These are phyloP conservation scores for Chlorocebus sabaeus DNA, from an alignment of 2,113 vertebrate genomes.

Conservation along the genomic window DNA sequence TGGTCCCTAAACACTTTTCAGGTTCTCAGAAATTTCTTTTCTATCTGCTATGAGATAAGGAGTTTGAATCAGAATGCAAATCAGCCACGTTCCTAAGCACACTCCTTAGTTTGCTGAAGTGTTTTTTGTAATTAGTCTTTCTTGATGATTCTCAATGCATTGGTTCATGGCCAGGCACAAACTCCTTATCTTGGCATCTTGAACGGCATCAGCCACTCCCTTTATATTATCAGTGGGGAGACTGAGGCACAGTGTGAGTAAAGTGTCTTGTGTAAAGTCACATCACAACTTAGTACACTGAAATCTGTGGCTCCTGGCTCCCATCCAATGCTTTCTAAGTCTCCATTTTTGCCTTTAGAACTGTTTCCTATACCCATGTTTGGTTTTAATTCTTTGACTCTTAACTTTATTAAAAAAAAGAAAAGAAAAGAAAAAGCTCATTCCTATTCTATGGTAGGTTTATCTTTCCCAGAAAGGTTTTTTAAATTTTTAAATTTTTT, in stretches of 20 bases:
- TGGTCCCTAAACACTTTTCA: fast-evolving
- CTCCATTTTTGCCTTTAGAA: fast-evolving
- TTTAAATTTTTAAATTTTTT: fast-evolving
- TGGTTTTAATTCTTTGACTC: not conserved
- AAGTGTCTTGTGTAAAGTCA: fast-evolving
- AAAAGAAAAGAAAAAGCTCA: not conserved
- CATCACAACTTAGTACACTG: fast-evolving
- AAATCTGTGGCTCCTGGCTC: fast-evolving
- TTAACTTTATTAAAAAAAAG: not conserved
- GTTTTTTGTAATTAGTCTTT: not conserved
- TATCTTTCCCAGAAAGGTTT: not conserved
- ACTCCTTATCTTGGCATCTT: not conserved
- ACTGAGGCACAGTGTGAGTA: not conserved
- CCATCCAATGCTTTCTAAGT: fast-evolving
- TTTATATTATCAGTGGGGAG: not conserved
- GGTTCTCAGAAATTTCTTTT: no score
- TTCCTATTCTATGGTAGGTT: not conserved
- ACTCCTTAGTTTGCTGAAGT: not conserved
- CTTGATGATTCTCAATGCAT: not conserved
- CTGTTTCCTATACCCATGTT: fast-evolving
- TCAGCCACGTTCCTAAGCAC: fast-evolving
- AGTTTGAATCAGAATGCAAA: fast-evolving
- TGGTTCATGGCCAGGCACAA: not conserved
- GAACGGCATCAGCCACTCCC: fast-evolving
- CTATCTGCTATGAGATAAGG: not conserved